A percentile compares a stretch with the other conserved stretches of the same genome.
Evolutionary conservation across 2,888 invertebrate species (phyloP).

Genomic region (Andrena haemorrhoa): DNA sequence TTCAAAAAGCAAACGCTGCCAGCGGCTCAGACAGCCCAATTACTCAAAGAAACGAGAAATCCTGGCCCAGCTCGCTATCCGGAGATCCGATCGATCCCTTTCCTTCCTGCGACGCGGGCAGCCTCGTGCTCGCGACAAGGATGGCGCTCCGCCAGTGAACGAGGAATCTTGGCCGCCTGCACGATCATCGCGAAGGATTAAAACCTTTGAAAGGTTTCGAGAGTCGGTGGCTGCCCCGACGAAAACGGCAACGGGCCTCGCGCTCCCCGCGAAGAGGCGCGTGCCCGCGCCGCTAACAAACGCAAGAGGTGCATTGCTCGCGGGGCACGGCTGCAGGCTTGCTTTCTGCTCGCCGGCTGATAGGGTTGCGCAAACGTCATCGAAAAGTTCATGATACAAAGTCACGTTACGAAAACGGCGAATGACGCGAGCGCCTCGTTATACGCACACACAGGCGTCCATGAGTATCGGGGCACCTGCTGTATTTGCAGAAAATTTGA

Average conservation of each 20-base stretch:
- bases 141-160: slow-evolving; percentile 1
- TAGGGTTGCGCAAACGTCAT: slow-evolving; percentile 82
- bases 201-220: neutral
- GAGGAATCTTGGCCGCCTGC: slow-evolving; percentile 1
- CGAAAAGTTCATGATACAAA: slow-evolving; percentile 85
- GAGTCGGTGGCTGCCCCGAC: slow-evolving; percentile 17
- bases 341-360: slow-evolving; percentile 64
- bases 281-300: slow-evolving; percentile 26
- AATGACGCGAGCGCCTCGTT: slow-evolving; percentile 65
- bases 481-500: too few species aligned
- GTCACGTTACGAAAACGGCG: slow-evolving; percentile 80
- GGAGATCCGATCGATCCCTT: neutral
- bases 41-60: neutral
- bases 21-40: neutral
- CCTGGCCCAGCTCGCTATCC: neutral
- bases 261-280: slow-evolving; percentile 39
- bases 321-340: slow-evolving; percentile 28
- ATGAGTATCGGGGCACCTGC: too few species aligned
- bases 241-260: slow-evolving; percentile 27
- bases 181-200: neutral
- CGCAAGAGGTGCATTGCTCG: slow-evolving; percentile 22
- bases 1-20: too few species aligned
- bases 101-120: neutral
- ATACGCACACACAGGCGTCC: slow-evolving; percentile 8
- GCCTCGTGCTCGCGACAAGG: neutral